Conservation (phyloP, 2,888 invertebrate genomes). For the Nymphalis urticae region DNA sequence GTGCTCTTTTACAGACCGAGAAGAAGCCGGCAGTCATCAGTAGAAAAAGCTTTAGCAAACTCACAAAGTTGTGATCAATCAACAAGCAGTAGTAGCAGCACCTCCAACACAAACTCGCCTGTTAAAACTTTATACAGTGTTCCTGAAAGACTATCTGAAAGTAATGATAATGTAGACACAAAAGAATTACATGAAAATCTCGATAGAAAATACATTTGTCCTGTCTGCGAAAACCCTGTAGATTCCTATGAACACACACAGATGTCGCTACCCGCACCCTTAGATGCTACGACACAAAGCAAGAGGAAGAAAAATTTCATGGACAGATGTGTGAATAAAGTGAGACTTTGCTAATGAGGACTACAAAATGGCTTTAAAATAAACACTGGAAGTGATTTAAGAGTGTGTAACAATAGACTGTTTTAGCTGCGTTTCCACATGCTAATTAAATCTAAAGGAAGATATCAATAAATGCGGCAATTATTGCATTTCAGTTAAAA, state of each 20-base stretch:
- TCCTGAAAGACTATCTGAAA: conserved; percentile 71
- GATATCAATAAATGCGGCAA: background rate
- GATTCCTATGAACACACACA: conserved; percentile 80
- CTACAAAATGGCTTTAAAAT: conserved; percentile 34
- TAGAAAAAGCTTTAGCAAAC: conserved; percentile 66
- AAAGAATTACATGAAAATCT: conserved; percentile 51
- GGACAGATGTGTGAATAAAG: conserved; percentile 92
- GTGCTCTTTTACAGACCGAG: conserved; percentile 61
- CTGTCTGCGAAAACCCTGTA: conserved; percentile 84
- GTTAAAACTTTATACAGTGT: conserved; percentile 71
- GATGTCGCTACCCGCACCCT: conserved; percentile 80
- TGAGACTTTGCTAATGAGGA: conserved; percentile 85
- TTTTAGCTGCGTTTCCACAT: conserved; percentile 24
- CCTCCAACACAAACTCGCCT: conserved; percentile 70
- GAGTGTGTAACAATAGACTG: conserved; percentile 69
- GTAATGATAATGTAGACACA: conserved; percentile 65
- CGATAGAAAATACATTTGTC: conserved; percentile 52
- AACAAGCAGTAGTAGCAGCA: conserved; percentile 64
- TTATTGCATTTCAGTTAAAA: background rate
- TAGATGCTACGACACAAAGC: conserved; percentile 81
- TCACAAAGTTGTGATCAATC: conserved; percentile 74
- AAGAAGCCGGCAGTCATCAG: conserved; percentile 72
- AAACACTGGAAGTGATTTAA: conserved; percentile 52
- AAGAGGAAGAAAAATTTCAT: conserved; percentile 90
- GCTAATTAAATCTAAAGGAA: conserved; percentile 9